phyloP scores from a whole-genome alignment of 2,888 invertebrate species.

The Operophtera brumata region DNA sequence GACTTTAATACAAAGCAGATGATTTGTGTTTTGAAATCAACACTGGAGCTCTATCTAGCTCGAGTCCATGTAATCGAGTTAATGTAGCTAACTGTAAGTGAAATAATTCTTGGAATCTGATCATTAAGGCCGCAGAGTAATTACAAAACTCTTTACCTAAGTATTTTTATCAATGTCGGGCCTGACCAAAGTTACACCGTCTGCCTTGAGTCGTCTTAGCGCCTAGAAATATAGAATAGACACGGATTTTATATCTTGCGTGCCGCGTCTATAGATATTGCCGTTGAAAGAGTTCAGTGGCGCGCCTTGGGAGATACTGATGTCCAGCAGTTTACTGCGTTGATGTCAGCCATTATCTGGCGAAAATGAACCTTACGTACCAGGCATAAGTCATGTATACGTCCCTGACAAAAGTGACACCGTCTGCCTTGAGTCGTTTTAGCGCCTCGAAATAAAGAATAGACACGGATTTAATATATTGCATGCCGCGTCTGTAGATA shows the following conservation, averaged over 20 bases:
- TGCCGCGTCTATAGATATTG: slow-evolving; percentile 89
- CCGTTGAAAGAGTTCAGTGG: slow-evolving; percentile 80
- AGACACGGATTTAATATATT: slow-evolving; percentile 89
- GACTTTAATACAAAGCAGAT: too few relatives aligned
- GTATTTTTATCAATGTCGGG: too few relatives aligned
- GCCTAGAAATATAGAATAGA: slow-evolving; percentile 85
- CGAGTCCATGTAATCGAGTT: too few relatives aligned
- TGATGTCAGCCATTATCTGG: too few relatives aligned
- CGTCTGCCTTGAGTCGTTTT: slow-evolving; percentile 71
- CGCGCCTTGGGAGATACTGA: too few relatives aligned
- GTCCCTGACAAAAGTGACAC: slow-evolving; percentile 74
- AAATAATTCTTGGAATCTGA: too few relatives aligned
- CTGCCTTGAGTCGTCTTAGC: slow-evolving; percentile 74
- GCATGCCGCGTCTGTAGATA: slow-evolving; percentile 90
- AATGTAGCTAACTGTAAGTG: too few relatives aligned
- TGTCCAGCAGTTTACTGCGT: too few relatives aligned
- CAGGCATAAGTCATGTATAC: slow-evolving; percentile 85
- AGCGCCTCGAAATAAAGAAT: slow-evolving; percentile 85
- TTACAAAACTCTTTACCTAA: too few relatives aligned
- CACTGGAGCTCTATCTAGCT: too few relatives aligned
- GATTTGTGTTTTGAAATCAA: too few relatives aligned
- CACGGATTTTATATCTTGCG: slow-evolving; percentile 90
- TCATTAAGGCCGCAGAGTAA: too few relatives aligned
- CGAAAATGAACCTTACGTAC: slow-evolving; percentile 48
- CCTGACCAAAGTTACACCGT: slow-evolving; percentile 72